These are phyloP conservation scores for Polydrusus cervinus DNA, from an alignment of 2,888 invertebrate species.

Conservation along the genomic window DNA sequence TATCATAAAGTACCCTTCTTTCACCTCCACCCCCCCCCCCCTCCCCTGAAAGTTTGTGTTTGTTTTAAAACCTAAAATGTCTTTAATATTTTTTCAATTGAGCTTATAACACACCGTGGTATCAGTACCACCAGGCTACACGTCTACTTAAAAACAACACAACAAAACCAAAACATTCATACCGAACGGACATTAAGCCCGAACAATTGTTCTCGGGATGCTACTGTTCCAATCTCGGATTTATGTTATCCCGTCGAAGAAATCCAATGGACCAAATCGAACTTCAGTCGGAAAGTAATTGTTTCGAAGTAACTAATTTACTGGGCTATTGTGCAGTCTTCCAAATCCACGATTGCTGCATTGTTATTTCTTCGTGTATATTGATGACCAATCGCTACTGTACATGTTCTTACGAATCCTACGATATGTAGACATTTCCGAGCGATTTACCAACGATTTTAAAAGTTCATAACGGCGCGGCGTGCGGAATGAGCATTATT, in stretches of 20 bases:
- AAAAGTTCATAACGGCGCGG: background rate
- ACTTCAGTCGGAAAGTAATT: slow-evolving; percentile 60
- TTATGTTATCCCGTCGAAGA: slow-evolving; percentile 68
- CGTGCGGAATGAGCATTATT: no score
- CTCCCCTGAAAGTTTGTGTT: no score
- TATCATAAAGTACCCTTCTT: no score
- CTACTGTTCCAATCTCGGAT: slow-evolving; percentile 69
- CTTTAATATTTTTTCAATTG: no score
- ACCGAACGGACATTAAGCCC: slow-evolving; percentile 58
- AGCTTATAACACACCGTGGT: no score
- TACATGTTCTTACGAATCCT: slow-evolving; percentile 60
- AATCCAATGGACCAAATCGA: slow-evolving; percentile 60
- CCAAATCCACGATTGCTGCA: slow-evolving; percentile 68
- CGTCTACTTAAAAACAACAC: no score
- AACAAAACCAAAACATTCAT: no score
- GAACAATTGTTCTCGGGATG: slow-evolving; percentile 71
- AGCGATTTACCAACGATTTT: slow-evolving; percentile 47
- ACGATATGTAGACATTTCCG: slow-evolving; percentile 58
- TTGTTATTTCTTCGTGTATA: slow-evolving; percentile 71
- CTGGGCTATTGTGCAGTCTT: slow-evolving; percentile 63
- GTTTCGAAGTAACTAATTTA: slow-evolving; percentile 58
- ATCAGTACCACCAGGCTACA: no score
- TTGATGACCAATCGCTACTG: slow-evolving; percentile 70
- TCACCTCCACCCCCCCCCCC: no score
- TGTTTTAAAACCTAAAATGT: no score